Percentiles rank a stretch among this genome's conserved stretches.
Conservation (phyloP, 2,888 invertebrate species). For the Drosophila yooni region DNA sequence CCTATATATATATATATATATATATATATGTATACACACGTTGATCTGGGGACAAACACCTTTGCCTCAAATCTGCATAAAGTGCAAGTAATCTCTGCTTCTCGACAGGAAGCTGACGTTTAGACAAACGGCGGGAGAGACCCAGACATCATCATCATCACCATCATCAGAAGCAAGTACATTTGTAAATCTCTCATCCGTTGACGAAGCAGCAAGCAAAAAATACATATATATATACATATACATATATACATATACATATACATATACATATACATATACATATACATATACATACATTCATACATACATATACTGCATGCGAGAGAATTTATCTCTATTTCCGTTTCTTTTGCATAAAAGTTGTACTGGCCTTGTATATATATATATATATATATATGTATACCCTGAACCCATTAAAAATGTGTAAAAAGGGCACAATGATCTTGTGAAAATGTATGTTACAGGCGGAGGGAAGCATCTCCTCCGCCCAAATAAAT, state of each 20-base stretch:
- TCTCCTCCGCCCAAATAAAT: background rate
- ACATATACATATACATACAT: background rate
- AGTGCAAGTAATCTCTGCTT: conserved; percentile 73
- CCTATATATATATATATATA: background rate
- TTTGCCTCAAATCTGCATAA: conserved; percentile 60
- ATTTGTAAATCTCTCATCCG: conserved; percentile 78
- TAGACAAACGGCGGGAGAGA: conserved; percentile 71
- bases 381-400: background rate
- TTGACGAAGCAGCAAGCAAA: conserved; percentile 52
- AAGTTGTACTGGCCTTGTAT: conserved; percentile 41
- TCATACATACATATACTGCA: conserved; percentile 15
- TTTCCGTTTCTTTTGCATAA: conserved; percentile 79
- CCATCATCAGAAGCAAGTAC: conserved; percentile 16
- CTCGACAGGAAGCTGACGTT: conserved; percentile 72
- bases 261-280: conserved; percentile 2
- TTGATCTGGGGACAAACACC: conserved; percentile 48
- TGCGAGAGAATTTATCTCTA: conserved; percentile 74
- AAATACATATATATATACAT: background rate
- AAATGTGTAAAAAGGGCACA: background rate
- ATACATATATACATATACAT: conserved; percentile 5
- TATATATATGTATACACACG: background rate
- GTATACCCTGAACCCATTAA: background rate
- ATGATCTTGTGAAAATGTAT: background rate
- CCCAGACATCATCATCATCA: conserved; percentile 49
- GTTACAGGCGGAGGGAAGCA: background rate